Conservation (phyloP, 2,888 invertebrate species). For the Folsomia manolachei region DNA sequence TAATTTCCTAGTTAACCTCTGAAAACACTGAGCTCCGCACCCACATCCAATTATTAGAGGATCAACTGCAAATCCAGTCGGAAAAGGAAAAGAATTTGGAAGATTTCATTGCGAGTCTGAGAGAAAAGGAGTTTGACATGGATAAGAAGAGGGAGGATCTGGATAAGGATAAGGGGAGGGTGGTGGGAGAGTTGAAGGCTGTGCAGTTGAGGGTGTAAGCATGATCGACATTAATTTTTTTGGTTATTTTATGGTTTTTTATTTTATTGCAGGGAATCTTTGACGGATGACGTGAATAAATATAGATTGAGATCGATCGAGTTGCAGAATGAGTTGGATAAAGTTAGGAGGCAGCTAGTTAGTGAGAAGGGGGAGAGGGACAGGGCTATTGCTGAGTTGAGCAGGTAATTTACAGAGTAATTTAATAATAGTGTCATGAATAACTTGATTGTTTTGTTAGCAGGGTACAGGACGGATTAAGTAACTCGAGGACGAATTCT, state of each 20-base stretch:
- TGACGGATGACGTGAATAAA: conserved; percentile 39
- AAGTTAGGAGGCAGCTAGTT: conserved; percentile 39
- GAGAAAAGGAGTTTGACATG: conserved; percentile 43
- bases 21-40: conserved; percentile 38
- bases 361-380: conserved; percentile 45
- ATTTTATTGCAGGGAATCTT: conserved; percentile 33
- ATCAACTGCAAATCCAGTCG: conserved; percentile 31
- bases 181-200: conserved; percentile 26
- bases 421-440: conserved; percentile 10
- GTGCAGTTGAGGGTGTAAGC: conserved; percentile 39
- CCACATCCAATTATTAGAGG: conserved; percentile 32
- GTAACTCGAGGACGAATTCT: conserved; percentile 42
- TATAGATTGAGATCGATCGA: conserved; percentile 45
- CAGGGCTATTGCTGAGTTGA: conserved; percentile 37
- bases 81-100: conserved; percentile 37
- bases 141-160: conserved; percentile 29
- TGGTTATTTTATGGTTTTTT: conserved; percentile 8
- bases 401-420: conserved; percentile 25
- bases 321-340: conserved; percentile 44
- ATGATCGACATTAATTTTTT: conserved; percentile 26
- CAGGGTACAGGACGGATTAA: conserved; percentile 45
- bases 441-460: conserved; percentile 4
- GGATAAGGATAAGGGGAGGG: conserved; percentile 32
- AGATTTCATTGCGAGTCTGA: conserved; percentile 31
- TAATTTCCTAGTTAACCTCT: conserved; percentile 33